Base-by-base conservation (phyloP, 2,797 vertebrate genomes). In the Rhodeus uyekii region DNA sequence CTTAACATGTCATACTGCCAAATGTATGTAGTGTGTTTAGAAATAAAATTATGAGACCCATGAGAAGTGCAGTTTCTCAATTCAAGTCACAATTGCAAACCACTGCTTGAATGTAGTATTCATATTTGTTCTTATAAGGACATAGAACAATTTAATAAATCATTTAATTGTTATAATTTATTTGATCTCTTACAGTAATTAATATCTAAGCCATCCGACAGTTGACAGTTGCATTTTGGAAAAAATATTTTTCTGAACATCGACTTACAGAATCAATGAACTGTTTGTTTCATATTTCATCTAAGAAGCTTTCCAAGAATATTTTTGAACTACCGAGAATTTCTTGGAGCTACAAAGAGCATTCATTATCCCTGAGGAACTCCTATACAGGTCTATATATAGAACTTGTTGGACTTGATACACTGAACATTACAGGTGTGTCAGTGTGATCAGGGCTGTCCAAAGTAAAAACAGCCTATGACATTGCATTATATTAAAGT, bases 1-100 rank as follows among this genome's bases (percentile, higher is more conserved):
- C 34, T 9, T 16, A 32, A 44, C 29, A 22, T 78, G 77, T 58
- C 29, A 60, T 34, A 34, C 39, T 80, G 67, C 55, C 78, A 80
- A 80, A 72, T 58, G 22, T 60, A 16, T 3, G 0, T 13, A 38
- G 29, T 65, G 50, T 46, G 55, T 80, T 72, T 61, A 72, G 8
- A 80, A 80, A 61, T 48, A 72, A 80, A 61, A 32, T 44, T 19
- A 5, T 60, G 18, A 29, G 22, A 69, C 32, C 2, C 27, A 80
- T 18, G 29, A 36, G 8, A 64, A 22, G 39, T 36, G 13, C 27
- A 6, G 13, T 46, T 46, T 42, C 8, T 39, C 9, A 32, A n/a
- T n/a, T n/a, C n/a, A n/a, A n/a, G 1, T 55, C 14, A 48, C 29
- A 63, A 63, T 34, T 44, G 29, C 24, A 19, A 44, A 60, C 44